Conservation (phyloP, 2,113 vertebrate species). For the Vicugna pacos region DNA sequence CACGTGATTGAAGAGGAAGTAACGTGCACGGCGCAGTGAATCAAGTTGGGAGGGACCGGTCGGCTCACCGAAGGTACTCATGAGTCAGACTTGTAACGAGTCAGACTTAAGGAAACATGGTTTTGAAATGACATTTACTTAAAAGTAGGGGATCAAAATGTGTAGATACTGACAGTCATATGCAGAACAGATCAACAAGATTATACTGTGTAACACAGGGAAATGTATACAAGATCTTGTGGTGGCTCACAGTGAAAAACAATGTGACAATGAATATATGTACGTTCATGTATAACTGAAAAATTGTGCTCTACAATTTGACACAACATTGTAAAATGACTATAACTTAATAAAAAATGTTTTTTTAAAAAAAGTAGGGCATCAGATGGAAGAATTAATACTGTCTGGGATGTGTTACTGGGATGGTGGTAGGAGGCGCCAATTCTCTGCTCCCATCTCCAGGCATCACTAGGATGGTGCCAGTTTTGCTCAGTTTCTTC, state of each 20-base stretch:
- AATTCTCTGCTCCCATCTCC: constrained; percentile 60
- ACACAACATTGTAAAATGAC: no score
- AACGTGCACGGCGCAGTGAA: not conserved
- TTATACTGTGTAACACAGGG: no score
- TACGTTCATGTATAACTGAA: no score
- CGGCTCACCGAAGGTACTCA: not conserved
- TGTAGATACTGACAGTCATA: no score
- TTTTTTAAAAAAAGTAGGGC: not conserved
- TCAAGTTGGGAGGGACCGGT: not conserved
- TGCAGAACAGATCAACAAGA: no score
- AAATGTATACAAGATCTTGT: no score
- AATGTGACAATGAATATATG: no score
- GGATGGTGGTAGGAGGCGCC: not conserved
- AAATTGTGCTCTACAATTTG: no score
- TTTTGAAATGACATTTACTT: constrained; percentile 39
- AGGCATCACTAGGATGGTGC: constrained; percentile 55
- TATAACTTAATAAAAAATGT: no score
- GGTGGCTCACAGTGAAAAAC: no score
- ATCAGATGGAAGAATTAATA: constrained; percentile 44
- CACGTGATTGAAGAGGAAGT: not conserved
- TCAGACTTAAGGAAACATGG: not conserved
- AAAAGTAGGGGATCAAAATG: not conserved
- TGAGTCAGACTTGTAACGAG: not conserved
- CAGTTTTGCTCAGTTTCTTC: constrained; percentile 66
- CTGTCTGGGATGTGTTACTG: no score